A percentile compares a stretch with the other conserved stretches of the same genome.
phyloP scores from a whole-genome alignment of 2,888 invertebrate species.

The Sphecodes monilicornis region DNA sequence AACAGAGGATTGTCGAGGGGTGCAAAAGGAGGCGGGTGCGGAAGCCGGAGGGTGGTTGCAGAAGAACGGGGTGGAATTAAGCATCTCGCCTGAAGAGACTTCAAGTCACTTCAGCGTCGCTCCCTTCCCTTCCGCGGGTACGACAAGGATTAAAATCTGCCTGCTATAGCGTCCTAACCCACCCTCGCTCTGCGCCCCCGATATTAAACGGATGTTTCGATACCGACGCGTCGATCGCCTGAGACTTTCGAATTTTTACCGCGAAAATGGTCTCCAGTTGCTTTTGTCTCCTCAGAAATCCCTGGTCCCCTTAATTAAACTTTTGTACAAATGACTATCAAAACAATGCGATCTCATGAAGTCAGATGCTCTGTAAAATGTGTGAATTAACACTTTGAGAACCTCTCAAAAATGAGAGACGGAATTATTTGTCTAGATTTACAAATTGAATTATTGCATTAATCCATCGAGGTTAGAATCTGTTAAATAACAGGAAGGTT shows the following conservation, averaged over 20 bases:
- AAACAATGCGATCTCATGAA: no score
- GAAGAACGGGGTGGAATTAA: conserved; percentile 81
- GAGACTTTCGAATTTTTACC: conserved; percentile 39
- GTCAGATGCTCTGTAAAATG: no score
- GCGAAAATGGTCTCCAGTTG: not conserved
- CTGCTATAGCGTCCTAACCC: conserved; percentile 75
- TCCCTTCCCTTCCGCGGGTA: conserved; percentile 75
- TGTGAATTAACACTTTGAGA: no score
- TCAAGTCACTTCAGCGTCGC: conserved; percentile 82
- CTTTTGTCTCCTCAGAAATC: no score
- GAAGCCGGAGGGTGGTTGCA: conserved; percentile 73
- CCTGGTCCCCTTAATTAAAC: not conserved
- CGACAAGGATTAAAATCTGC: conserved; percentile 84
- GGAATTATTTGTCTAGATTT: no score
- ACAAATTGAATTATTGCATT: no score
- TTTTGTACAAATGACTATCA: no score
- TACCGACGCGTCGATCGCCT: conserved; percentile 70
- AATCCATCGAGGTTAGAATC: no score
- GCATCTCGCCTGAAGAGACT: conserved; percentile 84
- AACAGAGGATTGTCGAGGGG: conserved; percentile 78
- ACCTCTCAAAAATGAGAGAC: no score
- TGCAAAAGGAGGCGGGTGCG: conserved; percentile 70
- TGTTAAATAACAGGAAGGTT: no score
- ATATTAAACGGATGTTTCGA: conserved; percentile 81
- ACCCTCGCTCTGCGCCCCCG: conserved; percentile 58